A percentile compares a stretch with the other conserved stretches of the same genome.
phyloP scores from a whole-genome alignment of 2,888 invertebrate genomes.

The Lasius fuliginosus region DNA sequence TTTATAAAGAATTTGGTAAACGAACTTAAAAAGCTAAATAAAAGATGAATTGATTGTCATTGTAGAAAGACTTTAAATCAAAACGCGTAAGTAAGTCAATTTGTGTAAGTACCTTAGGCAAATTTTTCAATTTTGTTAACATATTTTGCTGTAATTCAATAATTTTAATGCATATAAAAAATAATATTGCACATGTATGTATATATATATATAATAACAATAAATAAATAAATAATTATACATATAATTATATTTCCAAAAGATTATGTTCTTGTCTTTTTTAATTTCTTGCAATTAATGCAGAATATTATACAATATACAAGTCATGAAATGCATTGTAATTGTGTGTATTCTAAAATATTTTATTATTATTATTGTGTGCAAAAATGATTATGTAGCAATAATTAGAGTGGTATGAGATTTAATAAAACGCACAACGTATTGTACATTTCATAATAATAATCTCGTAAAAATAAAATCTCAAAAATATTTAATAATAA shows the following conservation, averaged over 20 bases:
- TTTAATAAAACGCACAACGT: neutral
- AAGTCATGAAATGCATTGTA: slow-evolving; percentile 77
- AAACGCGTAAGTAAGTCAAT: slow-evolving; percentile 24
- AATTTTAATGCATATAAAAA: neutral
- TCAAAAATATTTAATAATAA: neutral
- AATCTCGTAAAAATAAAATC: neutral
- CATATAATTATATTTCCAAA: neutral
- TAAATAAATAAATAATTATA: neutral
- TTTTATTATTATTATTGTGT: slow-evolving; percentile 78
- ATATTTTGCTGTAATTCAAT: neutral
- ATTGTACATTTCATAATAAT: neutral
- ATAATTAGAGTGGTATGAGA: neutral
- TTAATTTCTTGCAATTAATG: slow-evolving; percentile 72
- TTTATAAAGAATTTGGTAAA: slow-evolving; percentile 68
- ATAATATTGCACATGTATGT: too few species aligned
- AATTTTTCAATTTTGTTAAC: neutral
- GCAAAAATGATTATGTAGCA: neutral
- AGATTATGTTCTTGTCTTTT: slow-evolving; percentile 48
- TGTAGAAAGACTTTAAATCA: slow-evolving; percentile 59
- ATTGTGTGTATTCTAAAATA: slow-evolving; percentile 79
- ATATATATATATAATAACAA: neutral
- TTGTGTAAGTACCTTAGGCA: neutral
- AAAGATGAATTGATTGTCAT: slow-evolving; percentile 54
- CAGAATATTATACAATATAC: slow-evolving; percentile 73
- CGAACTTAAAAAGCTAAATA: slow-evolving; percentile 23